phyloP scores from a whole-genome alignment of 2,888 invertebrate species.

The Ernsta delagoae region DNA sequence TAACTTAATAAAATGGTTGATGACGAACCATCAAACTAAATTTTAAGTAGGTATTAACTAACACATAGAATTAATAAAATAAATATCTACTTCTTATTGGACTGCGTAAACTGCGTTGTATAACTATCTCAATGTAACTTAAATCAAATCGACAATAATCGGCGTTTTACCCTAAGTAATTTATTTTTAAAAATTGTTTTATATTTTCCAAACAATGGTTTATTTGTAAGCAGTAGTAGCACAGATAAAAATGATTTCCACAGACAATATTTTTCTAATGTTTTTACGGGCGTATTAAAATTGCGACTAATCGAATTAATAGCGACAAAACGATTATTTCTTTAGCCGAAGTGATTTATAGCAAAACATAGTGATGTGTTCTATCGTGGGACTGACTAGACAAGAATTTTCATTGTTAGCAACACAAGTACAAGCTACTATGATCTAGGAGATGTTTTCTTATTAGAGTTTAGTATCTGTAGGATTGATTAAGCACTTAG shows the following conservation, averaged over 20 bases:
- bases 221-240: no score
- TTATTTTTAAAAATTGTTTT: no score
- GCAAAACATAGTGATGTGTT: slow-evolving; percentile 5
- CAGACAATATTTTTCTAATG: not conserved
- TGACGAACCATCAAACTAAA: no score
- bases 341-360: slow-evolving; percentile 4
- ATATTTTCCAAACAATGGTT: no score
- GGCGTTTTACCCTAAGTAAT: no score
- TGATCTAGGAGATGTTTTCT: slow-evolving; percentile 2
- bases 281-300: not conserved
- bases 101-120: no score
- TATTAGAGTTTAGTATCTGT: slow-evolving; percentile 4
- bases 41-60: no score
- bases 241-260: not conserved
- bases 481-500: not conserved
- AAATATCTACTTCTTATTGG: no score
- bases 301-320: slow-evolving; percentile 11
- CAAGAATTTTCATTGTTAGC: slow-evolving; percentile 18
- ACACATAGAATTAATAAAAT: no score
- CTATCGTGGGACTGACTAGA: slow-evolving; percentile 11
- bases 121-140: no score
- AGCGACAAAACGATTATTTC: slow-evolving; percentile 17
- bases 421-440: not conserved
- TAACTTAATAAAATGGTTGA: no score
- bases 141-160: no score